phyloP scores from a whole-genome alignment of 2,113 vertebrate genomes.

The Tangachromis dhanisi region DNA sequence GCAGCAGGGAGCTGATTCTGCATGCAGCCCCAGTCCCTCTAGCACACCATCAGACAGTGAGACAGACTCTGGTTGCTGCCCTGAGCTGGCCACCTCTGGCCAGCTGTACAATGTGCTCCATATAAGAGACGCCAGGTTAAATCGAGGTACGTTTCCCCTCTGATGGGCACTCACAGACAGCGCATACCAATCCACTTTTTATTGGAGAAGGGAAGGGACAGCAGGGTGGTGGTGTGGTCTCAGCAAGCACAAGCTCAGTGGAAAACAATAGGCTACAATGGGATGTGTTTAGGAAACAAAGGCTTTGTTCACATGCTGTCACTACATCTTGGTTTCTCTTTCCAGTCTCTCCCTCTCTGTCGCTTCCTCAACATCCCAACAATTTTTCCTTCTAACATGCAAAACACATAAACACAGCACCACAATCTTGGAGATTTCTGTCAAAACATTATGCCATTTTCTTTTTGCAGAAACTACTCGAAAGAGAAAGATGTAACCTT shows the following conservation, averaged over 20 bases:
- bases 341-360: not conserved
- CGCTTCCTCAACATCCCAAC: not conserved
- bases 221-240: slow-evolving; percentile 19
- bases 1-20: slow-evolving; percentile 67
- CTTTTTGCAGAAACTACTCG: not conserved
- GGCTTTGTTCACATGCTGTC: slow-evolving; percentile 42
- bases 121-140: slow-evolving; percentile 44
- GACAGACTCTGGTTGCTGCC: slow-evolving; percentile 35
- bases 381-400: not conserved
- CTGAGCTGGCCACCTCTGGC: slow-evolving; percentile 53
- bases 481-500: not conserved
- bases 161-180: slow-evolving; percentile 4
- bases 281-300: slow-evolving; percentile 66
- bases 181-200: slow-evolving; percentile 19
- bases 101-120: slow-evolving; percentile 32
- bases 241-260: slow-evolving; percentile 19
- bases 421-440: not conserved
- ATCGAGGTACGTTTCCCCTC: slow-evolving; percentile 37
- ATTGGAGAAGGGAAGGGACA: slow-evolving; percentile 26
- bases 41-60: slow-evolving; percentile 52
- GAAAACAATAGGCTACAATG: slow-evolving; percentile 64
- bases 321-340: slow-evolving; percentile 16
- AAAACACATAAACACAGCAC: not conserved
- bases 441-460: not conserved
- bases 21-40: slow-evolving; percentile 67